Base-by-base conservation (phyloP, 2,113 vertebrate genomes). In the Antigone vipio region DNA sequence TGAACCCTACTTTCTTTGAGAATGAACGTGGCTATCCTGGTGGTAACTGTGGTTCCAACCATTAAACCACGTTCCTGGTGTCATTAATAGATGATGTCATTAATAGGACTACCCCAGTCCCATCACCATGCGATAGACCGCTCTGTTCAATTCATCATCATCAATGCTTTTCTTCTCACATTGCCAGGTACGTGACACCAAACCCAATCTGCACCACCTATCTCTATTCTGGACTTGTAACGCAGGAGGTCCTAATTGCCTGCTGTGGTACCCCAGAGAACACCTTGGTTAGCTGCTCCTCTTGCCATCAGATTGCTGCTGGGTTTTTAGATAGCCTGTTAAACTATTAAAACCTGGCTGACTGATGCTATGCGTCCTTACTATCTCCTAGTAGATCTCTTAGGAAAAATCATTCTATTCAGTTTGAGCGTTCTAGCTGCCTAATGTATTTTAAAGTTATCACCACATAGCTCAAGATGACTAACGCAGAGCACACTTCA, bases 371-470 rank as follows among this genome's bases (percentile, higher is more conserved):
- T 72, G 40, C 24, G 17, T 82, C 75, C 26, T 64, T 95, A 85
- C 29, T 76, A 5, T 75, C n/a, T 85, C 29, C 45, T 50, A 45
- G 40, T 44, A n/a, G 27, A 35, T 60, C 20, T 89, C 55, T 69
- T 34, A 47, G 69, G 66, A 66, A 91, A 89, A 95, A 58, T 30
- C 11, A 50, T 53, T 82, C 64, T 50, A 1, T 49, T 67, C 62
- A 58, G 76, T 62, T 32, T 49, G 22, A 79, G 67, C 9, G 1
- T 91, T 94, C 52, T 50, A 64, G 35, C 84, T 88, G 32, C 71
- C 85, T 93, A 50, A 80, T 81, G 23, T 59, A 52, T 80, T 94
- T 95, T 72, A 38, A 95, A 92, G 82, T 81, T 92, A 89, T 40
- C 55, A 50, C 47, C 74, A 42, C 52, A 40, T 40, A 76, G 79